Evolutionary conservation across 2,797 vertebrate species (phyloP).

Genomic region (Lerista edwardsae): DNA sequence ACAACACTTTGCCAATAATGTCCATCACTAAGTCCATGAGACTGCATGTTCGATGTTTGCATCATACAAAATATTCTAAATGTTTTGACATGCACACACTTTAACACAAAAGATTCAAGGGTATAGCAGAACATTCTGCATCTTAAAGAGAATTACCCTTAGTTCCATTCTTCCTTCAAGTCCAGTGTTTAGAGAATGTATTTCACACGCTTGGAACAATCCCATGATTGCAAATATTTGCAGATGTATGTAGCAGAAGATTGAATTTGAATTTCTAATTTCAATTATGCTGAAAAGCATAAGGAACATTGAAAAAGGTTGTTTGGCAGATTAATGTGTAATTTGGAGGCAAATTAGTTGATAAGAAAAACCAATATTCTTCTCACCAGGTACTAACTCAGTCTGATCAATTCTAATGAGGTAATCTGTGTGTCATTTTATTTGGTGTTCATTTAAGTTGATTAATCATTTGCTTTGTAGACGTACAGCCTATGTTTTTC

Average conservation of each 20-base stretch:
- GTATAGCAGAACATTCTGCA: neutral
- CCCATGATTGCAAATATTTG: neutral
- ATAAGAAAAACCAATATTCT: neutral
- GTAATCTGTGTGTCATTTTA: neutral
- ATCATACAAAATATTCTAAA: neutral
- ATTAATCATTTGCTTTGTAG: neutral
- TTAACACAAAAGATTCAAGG: neutral
- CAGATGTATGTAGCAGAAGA: neutral
- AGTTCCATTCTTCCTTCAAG: neutral
- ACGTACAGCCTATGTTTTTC: neutral
- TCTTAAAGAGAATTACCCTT: neutral
- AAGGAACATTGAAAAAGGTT: neutral
- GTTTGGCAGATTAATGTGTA: neutral
- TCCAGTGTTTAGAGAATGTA: neutral
- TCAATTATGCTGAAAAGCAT: neutral
- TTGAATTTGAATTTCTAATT: neutral
- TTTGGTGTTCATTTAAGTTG: neutral
- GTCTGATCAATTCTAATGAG: slow-evolving; percentile 7
- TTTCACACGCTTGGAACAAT: neutral
- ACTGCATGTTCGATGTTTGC: neutral
- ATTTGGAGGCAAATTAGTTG: neutral
- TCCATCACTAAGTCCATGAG: neutral
- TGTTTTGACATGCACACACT: neutral
- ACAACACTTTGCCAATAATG: too few relatives aligned
- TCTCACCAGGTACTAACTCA: neutral